Evolutionary conservation across 2,113 vertebrate genomes (phyloP).

Genomic region (Thamnophis sirtalis): DNA sequence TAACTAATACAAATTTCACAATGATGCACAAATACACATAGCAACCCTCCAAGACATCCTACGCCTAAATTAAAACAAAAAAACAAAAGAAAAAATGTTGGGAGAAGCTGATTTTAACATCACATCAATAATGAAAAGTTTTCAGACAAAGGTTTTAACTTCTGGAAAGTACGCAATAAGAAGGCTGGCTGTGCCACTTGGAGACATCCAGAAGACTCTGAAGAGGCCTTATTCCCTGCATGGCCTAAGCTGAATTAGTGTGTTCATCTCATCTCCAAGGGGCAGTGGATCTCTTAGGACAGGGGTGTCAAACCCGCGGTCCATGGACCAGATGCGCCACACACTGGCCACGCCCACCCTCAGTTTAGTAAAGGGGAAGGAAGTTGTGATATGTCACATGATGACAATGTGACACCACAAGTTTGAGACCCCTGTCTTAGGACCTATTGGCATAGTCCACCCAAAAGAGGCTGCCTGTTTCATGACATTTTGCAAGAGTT

Average conservation of each 20-base stretch:
- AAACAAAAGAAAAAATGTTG: background rate
- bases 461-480: background rate
- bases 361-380: no score
- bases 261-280: background rate
- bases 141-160: background rate
- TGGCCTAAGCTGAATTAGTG: background rate
- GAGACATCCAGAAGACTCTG: background rate
- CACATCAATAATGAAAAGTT: background rate
- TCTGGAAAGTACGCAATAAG: background rate
- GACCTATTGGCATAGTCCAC: background rate
- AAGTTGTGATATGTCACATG: no score
- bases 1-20: background rate
- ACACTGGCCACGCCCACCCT: no score
- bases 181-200: background rate
- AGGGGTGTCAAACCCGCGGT: no score
- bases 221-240: background rate
- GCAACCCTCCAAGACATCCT: background rate
- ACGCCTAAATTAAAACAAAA: background rate
- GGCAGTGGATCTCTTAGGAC: background rate
- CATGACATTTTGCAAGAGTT: background rate
- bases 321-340: no score
- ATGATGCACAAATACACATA: background rate
- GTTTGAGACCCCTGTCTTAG: background rate
- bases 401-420: no score
- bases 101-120: background rate